These are phyloP conservation scores for Drosophila meridiana DNA, from an alignment of 2,888 invertebrate species.

Conservation along the genomic window DNA sequence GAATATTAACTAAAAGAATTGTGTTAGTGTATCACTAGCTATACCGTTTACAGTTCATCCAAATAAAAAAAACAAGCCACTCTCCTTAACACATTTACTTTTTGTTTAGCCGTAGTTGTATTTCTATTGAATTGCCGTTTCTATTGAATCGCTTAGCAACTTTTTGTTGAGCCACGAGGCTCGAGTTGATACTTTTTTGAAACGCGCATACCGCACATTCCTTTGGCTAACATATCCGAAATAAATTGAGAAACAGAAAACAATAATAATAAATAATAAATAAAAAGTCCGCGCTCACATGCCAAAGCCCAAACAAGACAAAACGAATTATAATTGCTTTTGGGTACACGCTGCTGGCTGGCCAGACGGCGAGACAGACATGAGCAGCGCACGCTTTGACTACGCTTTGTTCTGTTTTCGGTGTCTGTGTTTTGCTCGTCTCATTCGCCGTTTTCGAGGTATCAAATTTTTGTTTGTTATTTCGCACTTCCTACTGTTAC, in stretches of 20 bases:
- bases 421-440: constrained; percentile 61
- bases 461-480: constrained; percentile 39
- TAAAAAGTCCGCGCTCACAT: constrained; percentile 35
- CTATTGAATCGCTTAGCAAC: constrained; percentile 6
- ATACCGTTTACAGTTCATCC: not conserved
- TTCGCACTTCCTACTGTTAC: constrained; percentile 30
- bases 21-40: constrained; percentile 1
- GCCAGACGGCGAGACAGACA: constrained; percentile 33
- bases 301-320: constrained; percentile 37
- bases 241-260: constrained; percentile 26
- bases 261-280: constrained; percentile 1
- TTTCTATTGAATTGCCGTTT: not conserved
- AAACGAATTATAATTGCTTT: constrained; percentile 13
- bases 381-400: constrained; percentile 31
- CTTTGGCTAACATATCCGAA: constrained; percentile 49
- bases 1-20: not conserved
- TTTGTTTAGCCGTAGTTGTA: not conserved
- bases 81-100: not conserved
- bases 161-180: constrained; percentile 13
- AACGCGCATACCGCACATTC: constrained; percentile 57
- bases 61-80: not conserved
- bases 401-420: constrained; percentile 41
- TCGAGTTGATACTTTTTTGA: constrained; percentile 12
- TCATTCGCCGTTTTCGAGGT: constrained; percentile 41
- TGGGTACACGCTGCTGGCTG: constrained; percentile 19